Conservation (phyloP, 1,140 invertebrate species). For the Diprion similis region DNA sequence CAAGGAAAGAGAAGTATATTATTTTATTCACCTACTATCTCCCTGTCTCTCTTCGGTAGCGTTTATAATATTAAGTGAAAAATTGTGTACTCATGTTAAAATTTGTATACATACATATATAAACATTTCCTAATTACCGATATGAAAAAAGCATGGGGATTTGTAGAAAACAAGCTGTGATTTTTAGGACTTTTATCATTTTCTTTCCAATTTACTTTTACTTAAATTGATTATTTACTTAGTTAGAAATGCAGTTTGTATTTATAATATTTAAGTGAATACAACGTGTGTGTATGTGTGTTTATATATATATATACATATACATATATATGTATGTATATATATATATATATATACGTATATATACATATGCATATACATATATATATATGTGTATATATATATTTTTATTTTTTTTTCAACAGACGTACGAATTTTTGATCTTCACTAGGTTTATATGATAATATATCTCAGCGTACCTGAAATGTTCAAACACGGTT, state of each 20-base stretch:
- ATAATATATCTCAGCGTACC: neutral
- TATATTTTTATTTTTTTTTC: too few species aligned
- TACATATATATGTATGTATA: neutral
- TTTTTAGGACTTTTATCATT: neutral
- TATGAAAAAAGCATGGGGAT: neutral
- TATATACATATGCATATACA: neutral
- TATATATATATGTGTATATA: neutral
- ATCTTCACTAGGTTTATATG: neutral
- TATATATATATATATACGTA: neutral
- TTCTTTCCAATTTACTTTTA: neutral
- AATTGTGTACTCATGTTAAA: neutral
- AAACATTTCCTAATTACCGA: neutral
- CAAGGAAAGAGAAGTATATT: neutral
- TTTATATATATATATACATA: neutral
- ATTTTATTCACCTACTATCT: too few species aligned
- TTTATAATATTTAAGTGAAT: neutral
- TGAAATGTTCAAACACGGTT: neutral
- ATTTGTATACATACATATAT: neutral
- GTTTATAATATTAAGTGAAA: neutral
- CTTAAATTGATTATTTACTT: neutral
- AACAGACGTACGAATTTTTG: conserved; percentile 2
- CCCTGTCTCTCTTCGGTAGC: neutral
- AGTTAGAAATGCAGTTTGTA: neutral
- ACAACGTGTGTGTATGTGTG: too few species aligned
- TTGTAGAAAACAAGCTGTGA: neutral